Evolutionary conservation across 2,888 invertebrate species (phyloP), one percentile per base, ranked within the genome.

Genomic region (Pyrochroa serraticornis): DNA sequence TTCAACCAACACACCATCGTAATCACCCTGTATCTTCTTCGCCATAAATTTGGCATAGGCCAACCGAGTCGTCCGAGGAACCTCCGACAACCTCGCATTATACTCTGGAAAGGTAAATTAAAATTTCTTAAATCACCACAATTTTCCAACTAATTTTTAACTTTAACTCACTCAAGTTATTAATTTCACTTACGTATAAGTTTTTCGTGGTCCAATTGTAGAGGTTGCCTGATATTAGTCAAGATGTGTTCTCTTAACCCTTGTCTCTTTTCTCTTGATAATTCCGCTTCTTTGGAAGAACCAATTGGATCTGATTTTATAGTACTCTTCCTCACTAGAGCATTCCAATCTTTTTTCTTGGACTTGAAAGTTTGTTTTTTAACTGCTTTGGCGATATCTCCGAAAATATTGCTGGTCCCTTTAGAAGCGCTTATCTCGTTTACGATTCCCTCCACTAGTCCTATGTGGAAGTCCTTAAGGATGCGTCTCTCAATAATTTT

Each of bases 41-140:
- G 87, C 86, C 87, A 93, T 93, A 75, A 93, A 94, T 78, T 93
- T 93, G 48, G 92, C 92, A 69, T 93, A 93, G 0, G 93, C 93
- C 9, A 93, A 87, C 67, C 93, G 83, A 0, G 93, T 91, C 1
- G 88, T 87, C 0, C 90, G 89, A 0, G 92, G 87, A 1, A 92
- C 88, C 0, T 85, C 85, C 1, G 87, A 85, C 32, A 93, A 80
- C 66, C 88, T 89, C 0, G 93, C 93, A 81, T 93, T 93, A 78
- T 87, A 93, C 77, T 71, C 71, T 70, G 48, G 10, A 62, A 52
- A 58, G 37, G 46, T 33, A 43, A 47, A 42, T 38, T 32, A 9
- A 1, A 42, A 41, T 30, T 9, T 37, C 7, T 37, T n/a, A 37
- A 37, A 37, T 9, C 7, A 33, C 7, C 6, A 33, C 7, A 7